phyloP scores from a whole-genome alignment of 1,140 invertebrate species.

The Drosophila kohkoa region DNA sequence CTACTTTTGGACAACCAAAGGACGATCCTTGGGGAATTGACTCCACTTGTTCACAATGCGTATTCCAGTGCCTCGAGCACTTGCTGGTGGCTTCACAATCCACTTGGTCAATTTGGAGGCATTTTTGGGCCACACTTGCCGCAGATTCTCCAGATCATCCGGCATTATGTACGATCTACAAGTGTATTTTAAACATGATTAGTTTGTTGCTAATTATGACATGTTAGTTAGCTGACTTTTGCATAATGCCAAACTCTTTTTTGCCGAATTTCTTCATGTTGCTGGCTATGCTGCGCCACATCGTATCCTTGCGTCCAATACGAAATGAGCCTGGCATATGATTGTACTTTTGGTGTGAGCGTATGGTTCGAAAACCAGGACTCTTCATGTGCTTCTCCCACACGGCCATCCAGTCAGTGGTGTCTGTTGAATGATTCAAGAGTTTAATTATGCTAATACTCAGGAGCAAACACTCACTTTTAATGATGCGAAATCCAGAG shows the following conservation, averaged over 20 bases:
- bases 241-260: conserved; percentile 96
- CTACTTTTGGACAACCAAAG: conserved; percentile 94
- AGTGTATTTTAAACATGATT: neutral
- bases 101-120: conserved; percentile 89
- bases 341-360: conserved; percentile 97
- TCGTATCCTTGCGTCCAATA: conserved; percentile 97
- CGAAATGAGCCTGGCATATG: conserved; percentile 99
- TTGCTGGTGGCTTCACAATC: conserved; percentile 96
- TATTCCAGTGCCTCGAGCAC: conserved; percentile 97
- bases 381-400: conserved; percentile 95
- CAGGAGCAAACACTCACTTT: conserved; percentile 86
- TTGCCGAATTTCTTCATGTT: conserved; percentile 91
- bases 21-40: conserved; percentile 95
- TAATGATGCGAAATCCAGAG: conserved; percentile 93
- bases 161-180: conserved; percentile 94
- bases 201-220: neutral
- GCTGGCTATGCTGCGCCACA: conserved; percentile 95
- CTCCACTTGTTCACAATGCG: conserved; percentile 96
- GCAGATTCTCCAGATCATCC: conserved; percentile 92
- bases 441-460: neutral
- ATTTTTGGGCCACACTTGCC: conserved; percentile 93
- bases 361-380: conserved; percentile 90
- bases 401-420: conserved; percentile 90
- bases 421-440: conserved; percentile 83
- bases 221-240: conserved; percentile 84